A percentile compares a stretch with the other conserved stretches of the same genome.
Evolutionary conservation across 2,113 vertebrate genomes (phyloP).

Genomic region (Panurus biarmicus): DNA sequence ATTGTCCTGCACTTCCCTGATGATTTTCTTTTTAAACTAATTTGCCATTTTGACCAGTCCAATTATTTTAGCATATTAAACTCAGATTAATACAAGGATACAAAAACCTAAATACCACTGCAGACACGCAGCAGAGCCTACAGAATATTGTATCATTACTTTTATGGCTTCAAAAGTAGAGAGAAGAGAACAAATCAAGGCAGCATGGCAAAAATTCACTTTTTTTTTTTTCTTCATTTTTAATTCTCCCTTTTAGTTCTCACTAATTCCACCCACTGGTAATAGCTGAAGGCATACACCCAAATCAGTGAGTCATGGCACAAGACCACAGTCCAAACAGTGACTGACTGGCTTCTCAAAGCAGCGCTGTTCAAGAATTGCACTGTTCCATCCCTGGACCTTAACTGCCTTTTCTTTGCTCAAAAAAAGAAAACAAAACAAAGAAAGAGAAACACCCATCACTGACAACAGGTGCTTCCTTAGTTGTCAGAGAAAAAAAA

Average conservation of each 20-base stretch:
- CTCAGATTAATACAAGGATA: background rate
- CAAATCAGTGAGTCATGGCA: constrained; percentile 66
- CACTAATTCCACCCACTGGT: constrained; percentile 32
- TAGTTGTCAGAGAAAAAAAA: background rate
- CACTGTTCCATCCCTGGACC: background rate
- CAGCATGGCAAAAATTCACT: background rate
- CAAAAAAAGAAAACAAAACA: background rate
- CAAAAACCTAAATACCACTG: background rate
- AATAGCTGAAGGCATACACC: constrained; percentile 52
- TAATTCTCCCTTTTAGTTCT: constrained; percentile 28
- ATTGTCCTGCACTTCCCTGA: background rate
- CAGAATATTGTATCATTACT: background rate
- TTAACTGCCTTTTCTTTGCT: background rate
- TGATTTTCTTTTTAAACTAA: background rate
- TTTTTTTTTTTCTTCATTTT: background rate
- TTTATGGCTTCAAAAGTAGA: background rate
- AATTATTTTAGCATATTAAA: constrained; percentile 3
- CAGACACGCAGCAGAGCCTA: background rate
- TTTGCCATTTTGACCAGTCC: background rate
- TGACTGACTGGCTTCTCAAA: constrained; percentile 25
- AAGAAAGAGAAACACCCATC: background rate
- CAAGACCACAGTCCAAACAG: constrained; percentile 63
- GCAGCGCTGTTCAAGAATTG: background rate
- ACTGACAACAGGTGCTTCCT: background rate
- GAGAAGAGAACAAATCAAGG: background rate